Conservation (phyloP, 2,797 vertebrate species). For the Sebastes hubbsi region DNA sequence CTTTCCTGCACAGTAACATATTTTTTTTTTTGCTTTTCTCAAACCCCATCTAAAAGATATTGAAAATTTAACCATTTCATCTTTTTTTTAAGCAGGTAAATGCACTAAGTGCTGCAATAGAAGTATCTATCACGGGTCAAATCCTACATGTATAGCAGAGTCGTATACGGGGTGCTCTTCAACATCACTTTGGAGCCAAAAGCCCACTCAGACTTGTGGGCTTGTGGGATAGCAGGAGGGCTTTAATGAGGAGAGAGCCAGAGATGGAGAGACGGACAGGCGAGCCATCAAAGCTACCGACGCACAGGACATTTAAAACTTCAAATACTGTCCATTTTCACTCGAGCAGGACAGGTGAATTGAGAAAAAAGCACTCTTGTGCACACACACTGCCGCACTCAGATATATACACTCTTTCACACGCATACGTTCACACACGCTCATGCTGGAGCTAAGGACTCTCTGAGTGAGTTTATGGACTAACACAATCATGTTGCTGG, state of each 20-base stretch:
- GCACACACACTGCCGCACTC: constrained; percentile 44
- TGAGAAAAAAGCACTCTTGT: constrained; percentile 65
- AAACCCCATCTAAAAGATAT: constrained; percentile 49
- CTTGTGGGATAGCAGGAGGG: constrained; percentile 67
- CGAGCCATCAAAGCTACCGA: constrained; percentile 66
- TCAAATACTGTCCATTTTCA: constrained; percentile 80
- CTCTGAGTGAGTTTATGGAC: constrained; percentile 77
- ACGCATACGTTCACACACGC: constrained; percentile 59
- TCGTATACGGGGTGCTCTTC: constrained; percentile 76
- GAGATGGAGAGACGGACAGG: constrained; percentile 67
- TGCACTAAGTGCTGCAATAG: constrained; percentile 61
- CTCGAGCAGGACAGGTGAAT: constrained; percentile 78
- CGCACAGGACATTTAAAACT: constrained; percentile 80
- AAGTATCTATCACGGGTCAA: constrained; percentile 67
- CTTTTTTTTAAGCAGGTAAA: constrained; percentile 45
- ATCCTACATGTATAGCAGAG: constrained; percentile 70
- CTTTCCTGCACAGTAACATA: neutral
- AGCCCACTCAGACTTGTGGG: constrained; percentile 81
- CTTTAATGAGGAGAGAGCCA: constrained; percentile 70
- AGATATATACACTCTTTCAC: constrained; percentile 62
- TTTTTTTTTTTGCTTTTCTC: constrained; percentile 37
- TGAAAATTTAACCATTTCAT: constrained; percentile 65
- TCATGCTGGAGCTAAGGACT: constrained; percentile 69
- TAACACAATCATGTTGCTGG: constrained; percentile 76
- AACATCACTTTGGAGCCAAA: constrained; percentile 81